These are phyloP conservation scores for Unio delphinus DNA, from an alignment of 2,888 invertebrate genomes.

Conservation along the genomic window DNA sequence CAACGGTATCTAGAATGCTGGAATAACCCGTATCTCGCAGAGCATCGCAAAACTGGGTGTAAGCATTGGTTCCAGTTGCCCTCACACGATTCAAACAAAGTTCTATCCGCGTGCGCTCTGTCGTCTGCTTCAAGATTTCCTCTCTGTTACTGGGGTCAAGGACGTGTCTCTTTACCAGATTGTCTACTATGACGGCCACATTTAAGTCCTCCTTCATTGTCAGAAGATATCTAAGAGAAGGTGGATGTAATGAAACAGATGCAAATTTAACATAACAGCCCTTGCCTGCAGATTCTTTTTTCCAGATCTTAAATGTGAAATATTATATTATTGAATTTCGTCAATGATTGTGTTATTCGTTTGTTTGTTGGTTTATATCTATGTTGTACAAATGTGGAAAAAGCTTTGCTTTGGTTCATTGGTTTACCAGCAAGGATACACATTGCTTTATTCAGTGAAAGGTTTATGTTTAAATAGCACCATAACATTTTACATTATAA, in stretches of 20 bases:
- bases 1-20: conserved; percentile 41
- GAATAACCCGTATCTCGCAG: conserved; percentile 45
- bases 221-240: conserved; percentile 35
- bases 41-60: conserved; percentile 38
- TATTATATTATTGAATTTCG: neutral
- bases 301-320: neutral
- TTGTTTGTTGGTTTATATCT: too few species aligned
- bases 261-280: neutral
- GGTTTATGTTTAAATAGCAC: too few species aligned
- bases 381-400: too few species aligned
- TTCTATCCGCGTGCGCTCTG: conserved; percentile 38
- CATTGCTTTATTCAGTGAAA: too few species aligned
- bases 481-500: too few species aligned
- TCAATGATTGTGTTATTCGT: too few species aligned
- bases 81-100: conserved; percentile 40
- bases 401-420: too few species aligned
- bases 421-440: too few species aligned
- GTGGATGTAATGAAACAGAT: neutral
- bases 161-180: conserved; percentile 38
- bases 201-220: conserved; percentile 48
- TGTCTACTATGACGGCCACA: conserved; percentile 38
- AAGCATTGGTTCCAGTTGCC: conserved; percentile 37
- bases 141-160: conserved; percentile 40
- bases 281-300: neutral
- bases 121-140: conserved; percentile 39